phyloP scores from a whole-genome alignment of 2,797 vertebrate genomes.

The Meriones psammophilus region DNA sequence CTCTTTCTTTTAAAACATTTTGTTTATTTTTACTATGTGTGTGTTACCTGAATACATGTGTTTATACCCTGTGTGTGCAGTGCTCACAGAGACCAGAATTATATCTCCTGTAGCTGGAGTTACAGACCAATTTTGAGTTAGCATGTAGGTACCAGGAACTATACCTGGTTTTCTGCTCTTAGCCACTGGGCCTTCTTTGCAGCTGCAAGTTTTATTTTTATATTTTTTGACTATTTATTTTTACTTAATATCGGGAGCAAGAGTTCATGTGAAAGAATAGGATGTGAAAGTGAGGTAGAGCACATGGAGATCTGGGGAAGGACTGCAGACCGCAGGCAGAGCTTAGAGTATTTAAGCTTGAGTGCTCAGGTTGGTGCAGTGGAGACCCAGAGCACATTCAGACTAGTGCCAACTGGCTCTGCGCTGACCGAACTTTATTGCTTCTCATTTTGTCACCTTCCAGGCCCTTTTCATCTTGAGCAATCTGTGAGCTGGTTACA shows the following conservation, averaged over 20 bases:
- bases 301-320: background rate
- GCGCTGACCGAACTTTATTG: background rate
- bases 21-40: background rate
- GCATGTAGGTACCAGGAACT: background rate
- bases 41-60: background rate
- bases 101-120: background rate
- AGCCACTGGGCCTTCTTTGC: background rate
- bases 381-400: background rate
- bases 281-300: background rate
- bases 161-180: background rate
- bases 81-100: background rate
- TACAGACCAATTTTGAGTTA: background rate
- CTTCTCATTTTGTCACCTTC: slow-evolving; percentile 25
- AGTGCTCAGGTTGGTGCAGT: background rate
- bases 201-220: slow-evolving; percentile 8
- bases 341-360: background rate
- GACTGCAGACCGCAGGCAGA: background rate
- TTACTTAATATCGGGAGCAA: background rate
- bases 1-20: background rate
- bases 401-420: background rate
- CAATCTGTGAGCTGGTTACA: slow-evolving; percentile 8
- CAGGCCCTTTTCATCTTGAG: background rate
- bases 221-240: background rate
- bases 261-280: background rate
- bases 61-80: background rate